A percentile compares a stretch with the other conserved stretches of the same genome.
phyloP scores from a whole-genome alignment of 1,140 invertebrate genomes.

The Bombus pascuorum region DNA sequence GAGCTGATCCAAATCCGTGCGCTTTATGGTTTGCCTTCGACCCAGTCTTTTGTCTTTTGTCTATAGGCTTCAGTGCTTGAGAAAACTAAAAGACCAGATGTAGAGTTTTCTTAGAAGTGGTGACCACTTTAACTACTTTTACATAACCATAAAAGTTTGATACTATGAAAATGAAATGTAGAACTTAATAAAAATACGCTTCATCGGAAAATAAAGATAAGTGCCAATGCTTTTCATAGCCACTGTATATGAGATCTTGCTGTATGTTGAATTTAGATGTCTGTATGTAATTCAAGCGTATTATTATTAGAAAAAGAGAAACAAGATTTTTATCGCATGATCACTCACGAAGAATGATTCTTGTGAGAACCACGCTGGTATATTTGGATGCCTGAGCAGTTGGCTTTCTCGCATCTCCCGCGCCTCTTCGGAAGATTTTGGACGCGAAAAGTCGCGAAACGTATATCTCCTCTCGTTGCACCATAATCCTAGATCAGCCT shows the following conservation, averaged over 20 bases:
- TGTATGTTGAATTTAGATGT: background rate
- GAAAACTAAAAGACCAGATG: too few species aligned
- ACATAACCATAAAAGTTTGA: too few species aligned
- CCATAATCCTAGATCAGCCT: constrained; percentile 45
- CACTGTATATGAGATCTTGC: background rate
- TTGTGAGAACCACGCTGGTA: background rate
- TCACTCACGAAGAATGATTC: background rate
- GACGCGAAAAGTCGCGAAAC: background rate
- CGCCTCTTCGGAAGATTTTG: constrained; percentile 33
- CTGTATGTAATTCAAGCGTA: constrained; percentile 14
- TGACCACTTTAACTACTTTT: too few species aligned
- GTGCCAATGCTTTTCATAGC: too few species aligned
- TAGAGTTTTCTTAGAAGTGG: too few species aligned
- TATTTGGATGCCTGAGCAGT: constrained; percentile 24
- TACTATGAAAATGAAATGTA: too few species aligned
- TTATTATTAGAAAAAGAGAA: constrained; percentile 28
- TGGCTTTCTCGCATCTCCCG: constrained; percentile 25
- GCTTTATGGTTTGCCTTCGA: too few species aligned
- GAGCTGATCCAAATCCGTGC: too few species aligned
- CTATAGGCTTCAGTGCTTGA: too few species aligned
- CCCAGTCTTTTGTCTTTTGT: too few species aligned
- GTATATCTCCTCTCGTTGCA: background rate
- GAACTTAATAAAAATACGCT: too few species aligned
- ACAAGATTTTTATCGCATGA: background rate
- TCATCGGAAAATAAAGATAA: too few species aligned